Base-by-base conservation (phyloP, 1,140 invertebrate genomes). In the Danaus plexippus region DNA sequence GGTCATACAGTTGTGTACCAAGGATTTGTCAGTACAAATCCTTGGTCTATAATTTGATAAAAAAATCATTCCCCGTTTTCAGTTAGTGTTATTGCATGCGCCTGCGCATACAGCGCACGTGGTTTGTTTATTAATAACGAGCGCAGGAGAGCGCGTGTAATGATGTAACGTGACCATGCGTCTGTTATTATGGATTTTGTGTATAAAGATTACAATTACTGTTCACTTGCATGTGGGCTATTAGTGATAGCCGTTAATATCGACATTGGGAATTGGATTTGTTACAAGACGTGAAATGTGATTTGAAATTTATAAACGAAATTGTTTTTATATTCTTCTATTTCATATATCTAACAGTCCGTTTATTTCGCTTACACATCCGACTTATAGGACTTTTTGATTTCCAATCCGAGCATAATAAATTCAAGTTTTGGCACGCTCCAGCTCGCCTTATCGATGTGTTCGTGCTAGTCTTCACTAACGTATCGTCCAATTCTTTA, bases 111-210 rank as follows among this genome's bases (percentile, higher is more conserved):
- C 67, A 66, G 57, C 67, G 74, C 79, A 82, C 81, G 81, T 85
- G 81, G 56, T 66, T 63, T 54, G 74, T 76, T 74, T 82, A 82
- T 80, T 80, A 77, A 77, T 80, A 84, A 64, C 65, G 61, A 58
- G 66, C 64, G 73, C 77, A 71, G 51, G 66, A 67, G 62, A 64
- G 72, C 78, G 74, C 77, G 73, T 80, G 77, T 69, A 77, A 61
- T 77, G 76, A 77, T 79, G 71, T 73, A 76, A 82, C 74, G 69
- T 57, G 42, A 61, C 66, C 64, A 71, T 66, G 59, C 52, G 57
- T 63, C 64, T 61, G 59, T 63, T 68, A 60, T 65, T 61, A 61
- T 63, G 63, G 50, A 66, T 66, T 67, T 57, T 57, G 59, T 53
- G 54, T 54, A 57, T 59, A 41, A 32, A 32, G 22, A 32, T 32